phyloP scores from a whole-genome alignment of 2,797 vertebrate genomes.

The Scomberomorus guttatus region DNA sequence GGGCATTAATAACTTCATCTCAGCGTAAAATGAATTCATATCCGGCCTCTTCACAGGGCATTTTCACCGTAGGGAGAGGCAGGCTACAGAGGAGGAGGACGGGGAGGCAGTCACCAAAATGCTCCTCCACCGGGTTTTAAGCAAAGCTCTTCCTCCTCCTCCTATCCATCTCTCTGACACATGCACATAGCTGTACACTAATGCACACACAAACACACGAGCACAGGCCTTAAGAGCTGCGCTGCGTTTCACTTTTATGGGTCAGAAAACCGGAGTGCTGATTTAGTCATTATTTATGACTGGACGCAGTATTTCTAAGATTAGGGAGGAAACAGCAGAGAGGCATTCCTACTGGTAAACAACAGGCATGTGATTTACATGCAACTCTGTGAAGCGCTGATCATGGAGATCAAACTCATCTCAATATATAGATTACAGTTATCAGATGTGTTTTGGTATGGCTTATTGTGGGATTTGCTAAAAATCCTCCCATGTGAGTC shows the following conservation, averaged over 20 bases:
- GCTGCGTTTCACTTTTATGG: slow-evolving; percentile 65
- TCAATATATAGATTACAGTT: neutral
- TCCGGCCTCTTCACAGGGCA: slow-evolving; percentile 73
- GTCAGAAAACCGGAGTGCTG: slow-evolving; percentile 67
- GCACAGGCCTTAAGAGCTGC: slow-evolving; percentile 44
- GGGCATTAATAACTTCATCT: slow-evolving; percentile 82
- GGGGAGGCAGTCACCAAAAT: slow-evolving; percentile 29
- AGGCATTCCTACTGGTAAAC: slow-evolving; percentile 22
- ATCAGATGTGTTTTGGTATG: neutral
- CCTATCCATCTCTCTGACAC: slow-evolving; percentile 59
- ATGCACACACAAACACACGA: slow-evolving; percentile 45
- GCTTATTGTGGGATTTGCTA: neutral
- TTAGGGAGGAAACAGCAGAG: slow-evolving; percentile 47
- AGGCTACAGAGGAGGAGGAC: slow-evolving; percentile 14
- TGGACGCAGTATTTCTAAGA: slow-evolving; percentile 51
- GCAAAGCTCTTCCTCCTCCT: slow-evolving; percentile 28
- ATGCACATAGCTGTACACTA: slow-evolving; percentile 29
- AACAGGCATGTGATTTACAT: slow-evolving; percentile 21
- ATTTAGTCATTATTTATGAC: slow-evolving; percentile 81
- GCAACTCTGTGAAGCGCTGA: neutral
- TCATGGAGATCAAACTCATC: neutral
- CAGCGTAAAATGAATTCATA: slow-evolving; percentile 81
- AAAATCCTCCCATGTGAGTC: neutral
- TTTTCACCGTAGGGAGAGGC: slow-evolving; percentile 54
- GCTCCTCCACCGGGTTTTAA: slow-evolving; percentile 56